phyloP scores from a whole-genome alignment of 2,113 vertebrate species.

The Atherinomorus stipes region DNA sequence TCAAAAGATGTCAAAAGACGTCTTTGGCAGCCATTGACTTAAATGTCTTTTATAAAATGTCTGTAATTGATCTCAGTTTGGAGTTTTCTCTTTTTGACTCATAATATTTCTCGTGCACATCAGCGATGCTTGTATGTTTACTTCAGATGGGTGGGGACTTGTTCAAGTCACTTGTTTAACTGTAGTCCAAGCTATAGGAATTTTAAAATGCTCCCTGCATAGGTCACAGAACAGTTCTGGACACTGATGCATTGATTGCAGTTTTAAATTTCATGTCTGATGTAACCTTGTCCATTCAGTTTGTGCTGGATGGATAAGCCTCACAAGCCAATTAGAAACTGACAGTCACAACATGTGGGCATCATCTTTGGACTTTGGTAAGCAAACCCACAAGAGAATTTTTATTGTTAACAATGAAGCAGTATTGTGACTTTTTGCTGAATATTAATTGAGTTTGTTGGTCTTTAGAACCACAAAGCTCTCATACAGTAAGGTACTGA shows the following conservation, averaged over 20 bases:
- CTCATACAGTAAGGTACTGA: constrained; percentile 12
- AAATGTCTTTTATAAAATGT: no score
- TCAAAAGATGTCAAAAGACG: no score
- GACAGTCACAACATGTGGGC: neutral
- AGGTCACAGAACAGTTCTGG: neutral
- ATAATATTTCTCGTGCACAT: no score
- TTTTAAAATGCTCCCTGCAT: no score
- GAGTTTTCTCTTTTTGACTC: constrained; percentile 9
- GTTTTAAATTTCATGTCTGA: neutral
- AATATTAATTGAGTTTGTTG: constrained; percentile 46
- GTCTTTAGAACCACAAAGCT: constrained; percentile 42
- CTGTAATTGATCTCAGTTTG: constrained; percentile 7
- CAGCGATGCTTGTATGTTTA: no score
- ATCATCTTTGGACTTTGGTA: neutral
- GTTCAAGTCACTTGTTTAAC: no score
- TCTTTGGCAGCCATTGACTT: no score
- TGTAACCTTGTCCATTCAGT: neutral
- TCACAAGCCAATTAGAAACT: neutral
- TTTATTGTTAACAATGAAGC: neutral
- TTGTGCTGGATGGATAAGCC: neutral
- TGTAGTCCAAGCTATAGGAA: no score
- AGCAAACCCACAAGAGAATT: neutral
- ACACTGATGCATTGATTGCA: neutral
- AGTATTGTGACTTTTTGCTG: constrained; percentile 9
- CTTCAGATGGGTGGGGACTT: no score